Percentiles rank a stretch among this genome's conserved stretches.
phyloP scores from a whole-genome alignment of 2,113 vertebrate genomes.

The Perognathus longimembris region DNA sequence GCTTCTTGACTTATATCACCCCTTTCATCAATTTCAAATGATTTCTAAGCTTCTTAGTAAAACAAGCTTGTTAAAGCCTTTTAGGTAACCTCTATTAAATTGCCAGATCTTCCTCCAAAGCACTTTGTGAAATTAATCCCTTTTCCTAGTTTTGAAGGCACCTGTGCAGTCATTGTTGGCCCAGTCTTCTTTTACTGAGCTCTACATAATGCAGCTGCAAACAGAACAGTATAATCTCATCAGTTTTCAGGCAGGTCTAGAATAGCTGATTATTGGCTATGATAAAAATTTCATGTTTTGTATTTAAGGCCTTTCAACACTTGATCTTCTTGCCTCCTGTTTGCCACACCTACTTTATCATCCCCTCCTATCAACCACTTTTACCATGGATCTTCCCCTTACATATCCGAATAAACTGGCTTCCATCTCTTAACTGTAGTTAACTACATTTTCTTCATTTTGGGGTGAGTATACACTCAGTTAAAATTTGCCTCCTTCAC shows the following conservation, averaged over 20 bases:
- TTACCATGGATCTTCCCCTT: background rate
- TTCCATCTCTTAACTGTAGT: background rate
- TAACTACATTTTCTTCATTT: background rate
- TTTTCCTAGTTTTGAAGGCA: background rate
- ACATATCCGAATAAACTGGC: background rate
- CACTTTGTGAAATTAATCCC: background rate
- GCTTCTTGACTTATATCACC: too few relatives aligned
- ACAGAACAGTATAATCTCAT: accelerated
- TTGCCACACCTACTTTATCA: accelerated
- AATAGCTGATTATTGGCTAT: background rate
- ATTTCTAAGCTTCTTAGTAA: conserved; percentile 26
- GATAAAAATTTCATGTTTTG: background rate
- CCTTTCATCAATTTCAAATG: background rate
- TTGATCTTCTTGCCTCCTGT: background rate
- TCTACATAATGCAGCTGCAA: background rate
- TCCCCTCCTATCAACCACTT: background rate
- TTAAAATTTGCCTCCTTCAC: background rate
- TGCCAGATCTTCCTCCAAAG: background rate
- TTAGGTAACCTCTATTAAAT: background rate
- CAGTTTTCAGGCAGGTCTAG: background rate
- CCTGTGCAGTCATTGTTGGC: background rate
- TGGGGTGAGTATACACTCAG: background rate
- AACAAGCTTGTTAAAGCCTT: background rate
- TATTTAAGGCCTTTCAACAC: too few relatives aligned
- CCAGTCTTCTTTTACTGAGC: background rate